Percentiles rank a stretch among this genome's conserved stretches.
These are phyloP conservation scores for Temnothorax rugatulus DNA, from an alignment of 2,888 invertebrate genomes.

Conservation along the genomic window DNA sequence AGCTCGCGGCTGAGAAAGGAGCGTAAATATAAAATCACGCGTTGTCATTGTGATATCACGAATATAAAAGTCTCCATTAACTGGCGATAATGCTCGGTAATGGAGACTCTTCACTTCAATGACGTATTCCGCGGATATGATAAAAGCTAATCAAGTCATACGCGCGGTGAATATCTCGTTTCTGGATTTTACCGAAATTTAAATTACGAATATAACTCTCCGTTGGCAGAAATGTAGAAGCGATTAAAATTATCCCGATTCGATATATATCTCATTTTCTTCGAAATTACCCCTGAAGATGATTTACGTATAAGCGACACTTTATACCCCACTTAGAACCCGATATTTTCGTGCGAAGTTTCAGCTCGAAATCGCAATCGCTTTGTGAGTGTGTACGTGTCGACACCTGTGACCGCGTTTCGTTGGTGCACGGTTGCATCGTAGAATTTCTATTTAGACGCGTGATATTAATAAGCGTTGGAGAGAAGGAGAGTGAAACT, in stretches of 20 bases:
- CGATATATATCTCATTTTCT: background rate
- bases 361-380: slow-evolving; percentile 9
- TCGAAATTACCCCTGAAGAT: slow-evolving; percentile 15
- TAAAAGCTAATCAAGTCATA: background rate
- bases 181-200: slow-evolving; percentile 5
- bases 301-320: background rate
- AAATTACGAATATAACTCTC: slow-evolving; percentile 18
- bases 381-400: background rate
- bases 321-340: background rate
- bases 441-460: slow-evolving; percentile 74
- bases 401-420: slow-evolving; percentile 81
- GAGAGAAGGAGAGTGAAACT: background rate
- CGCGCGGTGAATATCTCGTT: background rate
- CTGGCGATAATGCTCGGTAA: background rate
- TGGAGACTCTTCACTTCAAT: background rate
- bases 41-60: background rate
- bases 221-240: background rate
- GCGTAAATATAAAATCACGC: slow-evolving; percentile 39
- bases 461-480: slow-evolving; percentile 78
- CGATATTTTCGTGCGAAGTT: slow-evolving; percentile 13
- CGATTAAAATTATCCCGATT: background rate
- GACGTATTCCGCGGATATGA: background rate
- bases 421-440: slow-evolving; percentile 72
- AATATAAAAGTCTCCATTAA: slow-evolving; percentile 24
- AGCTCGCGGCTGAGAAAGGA: background rate